Evolutionary conservation across 2,888 invertebrate genomes (phyloP).

Genomic region (Ichneumoninae sp.): DNA sequence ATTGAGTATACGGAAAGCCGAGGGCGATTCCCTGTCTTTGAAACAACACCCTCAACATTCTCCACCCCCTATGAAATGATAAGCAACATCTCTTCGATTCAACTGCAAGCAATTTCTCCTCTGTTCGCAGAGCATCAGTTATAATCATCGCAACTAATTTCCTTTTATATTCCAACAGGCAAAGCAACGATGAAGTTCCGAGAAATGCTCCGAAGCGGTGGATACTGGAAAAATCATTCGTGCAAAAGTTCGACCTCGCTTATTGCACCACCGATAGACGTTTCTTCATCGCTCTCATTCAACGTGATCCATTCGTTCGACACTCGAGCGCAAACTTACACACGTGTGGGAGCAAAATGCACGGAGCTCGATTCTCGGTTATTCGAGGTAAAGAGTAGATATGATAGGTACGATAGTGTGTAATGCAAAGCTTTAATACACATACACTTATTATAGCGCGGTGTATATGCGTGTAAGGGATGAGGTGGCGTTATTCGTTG

Average conservation of each 20-base stretch:
- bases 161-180: slow-evolving; percentile 11
- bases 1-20: slow-evolving; percentile 69
- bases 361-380: slow-evolving; percentile 34
- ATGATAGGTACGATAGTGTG: slow-evolving; percentile 4
- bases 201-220: slow-evolving; percentile 12
- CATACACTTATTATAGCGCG: slow-evolving; percentile 36
- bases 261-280: slow-evolving; percentile 41
- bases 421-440: neutral
- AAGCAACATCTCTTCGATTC: neutral
- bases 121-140: neutral
- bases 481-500: slow-evolving; percentile 72
- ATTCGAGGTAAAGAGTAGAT: slow-evolving; percentile 37
- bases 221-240: slow-evolving; percentile 16
- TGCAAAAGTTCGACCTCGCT: slow-evolving; percentile 33
- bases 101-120: neutral
- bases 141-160: neutral
- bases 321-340: slow-evolving; percentile 20
- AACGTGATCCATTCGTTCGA: slow-evolving; percentile 21
- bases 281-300: slow-evolving; percentile 30
- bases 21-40: slow-evolving; percentile 4
- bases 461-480: slow-evolving; percentile 45
- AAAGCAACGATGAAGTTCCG: slow-evolving; percentile 11
- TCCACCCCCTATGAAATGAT: neutral
- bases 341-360: slow-evolving; percentile 33
- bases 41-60: neutral